Conservation (phyloP, 1,140 invertebrate species). For the Periplaneta americana region DNA sequence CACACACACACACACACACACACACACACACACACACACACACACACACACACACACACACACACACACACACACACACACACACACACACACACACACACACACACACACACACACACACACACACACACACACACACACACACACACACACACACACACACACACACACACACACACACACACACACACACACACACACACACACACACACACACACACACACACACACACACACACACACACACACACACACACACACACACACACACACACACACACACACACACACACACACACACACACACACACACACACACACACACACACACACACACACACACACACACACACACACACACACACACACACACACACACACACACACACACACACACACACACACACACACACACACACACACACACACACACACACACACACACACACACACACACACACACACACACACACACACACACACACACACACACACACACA, state of each 20-base stretch:
- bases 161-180: slow-evolving; percentile 26
- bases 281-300: slow-evolving; percentile 1
- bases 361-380: slow-evolving; percentile 11
- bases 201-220: slow-evolving; percentile 19
- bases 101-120: slow-evolving; percentile 27
- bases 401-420: slow-evolving; percentile 11
- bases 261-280: slow-evolving; percentile 18
- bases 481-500: too few relatives aligned
- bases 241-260: slow-evolving; percentile 18
- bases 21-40: slow-evolving; percentile 27
- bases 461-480: slow-evolving; percentile 27
- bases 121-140: slow-evolving; percentile 28
- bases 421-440: slow-evolving; percentile 11
- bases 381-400: slow-evolving; percentile 11
- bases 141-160: slow-evolving; percentile 30
- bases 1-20: slow-evolving; percentile 30
- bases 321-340: slow-evolving; percentile 5
- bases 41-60: slow-evolving; percentile 29
- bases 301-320: slow-evolving; percentile 20
- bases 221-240: slow-evolving; percentile 20
- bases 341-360: slow-evolving; percentile 11
- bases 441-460: slow-evolving; percentile 11
- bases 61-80: slow-evolving; percentile 31
- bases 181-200: slow-evolving; percentile 17
- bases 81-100: slow-evolving; percentile 32